Conservation (phyloP, 2,797 vertebrate species). For the Eospalax fontanierii region DNA sequence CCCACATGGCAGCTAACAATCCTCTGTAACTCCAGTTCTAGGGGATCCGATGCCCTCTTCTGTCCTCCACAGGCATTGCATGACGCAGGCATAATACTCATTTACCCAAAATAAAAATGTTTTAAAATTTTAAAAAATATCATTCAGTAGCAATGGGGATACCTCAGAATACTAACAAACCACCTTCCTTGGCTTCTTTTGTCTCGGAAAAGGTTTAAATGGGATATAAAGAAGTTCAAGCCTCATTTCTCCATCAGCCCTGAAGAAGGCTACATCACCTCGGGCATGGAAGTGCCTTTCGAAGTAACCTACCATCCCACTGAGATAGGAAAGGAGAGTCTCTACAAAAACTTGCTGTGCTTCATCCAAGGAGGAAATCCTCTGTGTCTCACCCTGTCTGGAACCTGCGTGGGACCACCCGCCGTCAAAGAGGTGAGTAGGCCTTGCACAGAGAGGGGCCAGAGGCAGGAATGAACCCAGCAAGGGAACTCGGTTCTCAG, state of each 20-base stretch:
- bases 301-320: slow-evolving; percentile 92
- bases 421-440: slow-evolving; percentile 91
- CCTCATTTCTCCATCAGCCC: slow-evolving; percentile 92
- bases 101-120: no score
- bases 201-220: slow-evolving; percentile 91
- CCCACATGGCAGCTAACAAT: no score
- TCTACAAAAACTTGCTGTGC: slow-evolving; percentile 92
- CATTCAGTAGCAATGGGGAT: background rate
- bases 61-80: no score
- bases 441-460: background rate
- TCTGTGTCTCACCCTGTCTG: slow-evolving; percentile 91
- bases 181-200: slow-evolving; percentile 62
- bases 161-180: background rate
- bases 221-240: slow-evolving; percentile 91
- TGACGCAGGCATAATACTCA: no score
- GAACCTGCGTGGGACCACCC: slow-evolving; percentile 90
- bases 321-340: slow-evolving; percentile 88
- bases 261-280: slow-evolving; percentile 91
- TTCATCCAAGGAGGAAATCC: slow-evolving; percentile 89
- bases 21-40: no score
- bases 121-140: no score
- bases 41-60: no score
- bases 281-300: slow-evolving; percentile 92
- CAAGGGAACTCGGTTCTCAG: background rate
- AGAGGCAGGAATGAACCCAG: background rate